Evolutionary conservation across 2,888 invertebrate genomes (phyloP).

Genomic region (Liposcelis brunnea): DNA sequence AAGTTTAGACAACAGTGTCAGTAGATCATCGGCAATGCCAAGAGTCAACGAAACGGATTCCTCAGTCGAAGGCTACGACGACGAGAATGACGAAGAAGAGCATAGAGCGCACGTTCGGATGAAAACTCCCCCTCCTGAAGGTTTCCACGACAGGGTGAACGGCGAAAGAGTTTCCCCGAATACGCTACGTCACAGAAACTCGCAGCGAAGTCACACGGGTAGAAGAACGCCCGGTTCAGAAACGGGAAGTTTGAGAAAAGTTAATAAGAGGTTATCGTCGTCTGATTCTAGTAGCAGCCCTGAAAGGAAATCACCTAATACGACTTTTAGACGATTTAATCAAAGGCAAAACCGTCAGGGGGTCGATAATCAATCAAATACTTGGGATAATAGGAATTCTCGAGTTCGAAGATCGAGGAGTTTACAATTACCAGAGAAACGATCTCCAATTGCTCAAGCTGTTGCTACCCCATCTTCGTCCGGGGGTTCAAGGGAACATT

Average conservation of each 20-base stretch:
- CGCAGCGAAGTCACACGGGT: constrained; percentile 5
- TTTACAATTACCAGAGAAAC: constrained; percentile 41
- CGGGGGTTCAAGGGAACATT: too few relatives aligned
- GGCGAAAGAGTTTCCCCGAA: constrained; percentile 20
- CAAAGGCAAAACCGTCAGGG: too few relatives aligned
- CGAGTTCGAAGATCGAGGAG: constrained; percentile 38
- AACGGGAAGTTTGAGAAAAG: constrained; percentile 23
- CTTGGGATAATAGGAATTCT: too few relatives aligned
- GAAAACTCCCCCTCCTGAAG: constrained; percentile 28
- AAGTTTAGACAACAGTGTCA: constrained; percentile 39
- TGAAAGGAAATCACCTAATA: too few relatives aligned
- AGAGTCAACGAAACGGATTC: constrained; percentile 23
- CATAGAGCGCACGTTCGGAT: constrained; percentile 15
- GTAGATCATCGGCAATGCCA: constrained; percentile 31
- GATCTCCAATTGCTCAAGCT: constrained; percentile 28
- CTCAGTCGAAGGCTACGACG: constrained; percentile 36
- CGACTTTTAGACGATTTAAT: too few relatives aligned
- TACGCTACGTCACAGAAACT: constrained; percentile 12
- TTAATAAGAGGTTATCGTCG: constrained; percentile 18
- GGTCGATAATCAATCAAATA: too few relatives aligned
- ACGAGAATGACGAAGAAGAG: constrained; percentile 32
- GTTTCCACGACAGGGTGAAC: constrained; percentile 22
- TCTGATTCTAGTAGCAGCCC: constrained; percentile 18
- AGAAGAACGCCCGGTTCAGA: constrained; percentile 25
- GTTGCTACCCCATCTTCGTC: constrained; percentile 19